These are phyloP conservation scores for Mormyrops boulengeri DNA, from an alignment of 2,797 vertebrate species.

Conservation along the genomic window DNA sequence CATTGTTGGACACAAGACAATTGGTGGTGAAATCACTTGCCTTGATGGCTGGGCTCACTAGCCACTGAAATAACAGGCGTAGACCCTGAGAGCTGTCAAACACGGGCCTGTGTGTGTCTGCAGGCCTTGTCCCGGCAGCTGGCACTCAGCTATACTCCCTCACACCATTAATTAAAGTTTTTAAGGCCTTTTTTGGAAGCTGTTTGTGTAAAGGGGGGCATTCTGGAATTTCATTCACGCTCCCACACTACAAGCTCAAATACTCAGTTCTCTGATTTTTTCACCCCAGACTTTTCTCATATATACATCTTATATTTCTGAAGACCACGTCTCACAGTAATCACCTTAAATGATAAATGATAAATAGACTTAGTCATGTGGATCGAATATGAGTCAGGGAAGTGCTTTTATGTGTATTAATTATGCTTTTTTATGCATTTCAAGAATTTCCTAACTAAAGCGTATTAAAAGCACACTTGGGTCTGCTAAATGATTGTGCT, in stretches of 20 bases:
- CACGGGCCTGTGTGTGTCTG: not conserved
- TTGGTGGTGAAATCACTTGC: conserved; percentile 45
- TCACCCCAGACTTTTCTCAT: not conserved
- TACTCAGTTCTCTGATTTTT: not conserved
- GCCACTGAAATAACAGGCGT: conserved; percentile 28
- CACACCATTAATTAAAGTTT: not conserved
- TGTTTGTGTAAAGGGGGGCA: not conserved
- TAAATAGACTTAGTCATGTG: not conserved
- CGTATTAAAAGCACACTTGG: not conserved
- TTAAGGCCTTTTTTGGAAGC: not conserved
- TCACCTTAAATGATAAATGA: not conserved
- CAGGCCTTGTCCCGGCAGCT: not conserved
- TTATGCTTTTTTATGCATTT: not conserved
- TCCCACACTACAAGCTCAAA: not conserved
- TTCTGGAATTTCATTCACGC: not conserved
- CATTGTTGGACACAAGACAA: conserved; percentile 59
- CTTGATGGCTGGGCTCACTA: conserved; percentile 22
- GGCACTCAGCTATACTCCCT: not conserved
- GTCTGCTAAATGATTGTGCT: not conserved
- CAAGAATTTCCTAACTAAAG: not conserved
- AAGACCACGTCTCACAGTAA: not conserved
- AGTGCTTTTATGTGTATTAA: not conserved
- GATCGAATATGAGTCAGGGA: not conserved
- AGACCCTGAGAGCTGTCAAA: not conserved
- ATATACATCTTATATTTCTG: not conserved